A percentile compares a stretch with the other conserved stretches of the same genome.
phyloP scores from a whole-genome alignment of 2,113 vertebrate genomes.

The Zosterops borbonicus region DNA sequence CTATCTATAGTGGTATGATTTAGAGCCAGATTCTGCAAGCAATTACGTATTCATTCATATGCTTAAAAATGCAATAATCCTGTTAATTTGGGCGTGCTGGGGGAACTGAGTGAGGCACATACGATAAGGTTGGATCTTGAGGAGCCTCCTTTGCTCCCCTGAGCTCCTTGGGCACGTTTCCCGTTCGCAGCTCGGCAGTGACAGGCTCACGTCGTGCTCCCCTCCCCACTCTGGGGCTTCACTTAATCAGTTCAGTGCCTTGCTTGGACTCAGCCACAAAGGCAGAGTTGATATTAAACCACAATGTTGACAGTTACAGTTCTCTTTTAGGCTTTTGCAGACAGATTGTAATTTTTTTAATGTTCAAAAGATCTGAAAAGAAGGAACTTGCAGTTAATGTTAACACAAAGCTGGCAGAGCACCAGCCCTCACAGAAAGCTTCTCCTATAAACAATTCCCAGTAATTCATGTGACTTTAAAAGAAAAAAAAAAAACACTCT shows the following conservation, averaged over 20 bases:
- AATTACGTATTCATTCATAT: conserved; percentile 11
- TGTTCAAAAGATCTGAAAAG: conserved; percentile 57
- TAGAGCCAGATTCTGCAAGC: background rate
- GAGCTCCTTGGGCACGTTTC: background rate
- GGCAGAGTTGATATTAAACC: conserved; percentile 9
- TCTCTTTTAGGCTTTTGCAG: conserved; percentile 56
- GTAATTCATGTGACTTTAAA: conserved; percentile 40
- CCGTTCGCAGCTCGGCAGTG: background rate
- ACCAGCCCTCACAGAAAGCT: conserved; percentile 53
- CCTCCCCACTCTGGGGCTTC: background rate
- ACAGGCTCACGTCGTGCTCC: background rate
- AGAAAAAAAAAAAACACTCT: background rate
- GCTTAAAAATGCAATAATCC: background rate
- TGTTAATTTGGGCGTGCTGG: background rate
- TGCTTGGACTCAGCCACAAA: background rate
- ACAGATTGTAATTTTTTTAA: conserved; percentile 65
- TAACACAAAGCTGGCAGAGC: conserved; percentile 65
- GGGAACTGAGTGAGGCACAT: background rate
- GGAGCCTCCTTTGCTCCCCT: background rate
- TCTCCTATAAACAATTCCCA: conserved; percentile 52
- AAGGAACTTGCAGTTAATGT: conserved; percentile 63
- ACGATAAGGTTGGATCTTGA: accelerated
- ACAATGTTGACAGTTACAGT: conserved; percentile 47
- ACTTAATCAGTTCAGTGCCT: background rate
- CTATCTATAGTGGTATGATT: background rate